Evolutionary conservation across 2,113 vertebrate genomes (phyloP), one percentile per base, ranked within the genome.

Genomic region (Pedionomus torquatus): DNA sequence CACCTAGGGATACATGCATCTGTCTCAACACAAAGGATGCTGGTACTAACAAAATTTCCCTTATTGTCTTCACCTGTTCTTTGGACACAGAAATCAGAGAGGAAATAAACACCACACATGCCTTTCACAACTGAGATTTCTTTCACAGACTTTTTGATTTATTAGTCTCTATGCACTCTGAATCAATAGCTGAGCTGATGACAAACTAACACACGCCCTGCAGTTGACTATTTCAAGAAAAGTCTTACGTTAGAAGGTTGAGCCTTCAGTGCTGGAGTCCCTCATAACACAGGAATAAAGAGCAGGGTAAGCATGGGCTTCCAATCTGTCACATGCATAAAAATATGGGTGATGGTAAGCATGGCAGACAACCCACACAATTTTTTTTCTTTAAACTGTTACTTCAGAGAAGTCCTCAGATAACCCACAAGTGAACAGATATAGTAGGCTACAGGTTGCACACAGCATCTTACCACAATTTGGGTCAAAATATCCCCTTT

Each of bases 1-100:
- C 21, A 61, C 5, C 2, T 17, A 43, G 2, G 6, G 23, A 84
- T 35, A 82, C 3, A 7, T 3, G 4, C 12, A 74, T 12, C 28
- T 64, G 80, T 21, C 46, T 48, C 11, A 1, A 58, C 51, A 54
- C 10, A 76, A 14, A 85, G 31, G 21, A 79, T 15, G 10, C 18
- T 13, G 37, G 19, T 5, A 54, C 8, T 66, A 90, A 52, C 49
- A 78, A n/a, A 78, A 57, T 18, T 18, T 52, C 33, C 19, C 18
- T 77, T 44, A 7, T 3, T 48, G 15, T 13, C 39, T 87, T 46
- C 25, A 57, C 24, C 57, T 30, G 58, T 49, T 71, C 26, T 21
- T 54, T 26, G 26, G 49, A 43, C 37, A 69, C 0, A 61, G 18
- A 21, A 52, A 61, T 4, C 3, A 0, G 11, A 9, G 5, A 7